These are phyloP conservation scores for Protonibea diacanthus DNA, from an alignment of 2,797 vertebrate genomes.

Conservation along the genomic window DNA sequence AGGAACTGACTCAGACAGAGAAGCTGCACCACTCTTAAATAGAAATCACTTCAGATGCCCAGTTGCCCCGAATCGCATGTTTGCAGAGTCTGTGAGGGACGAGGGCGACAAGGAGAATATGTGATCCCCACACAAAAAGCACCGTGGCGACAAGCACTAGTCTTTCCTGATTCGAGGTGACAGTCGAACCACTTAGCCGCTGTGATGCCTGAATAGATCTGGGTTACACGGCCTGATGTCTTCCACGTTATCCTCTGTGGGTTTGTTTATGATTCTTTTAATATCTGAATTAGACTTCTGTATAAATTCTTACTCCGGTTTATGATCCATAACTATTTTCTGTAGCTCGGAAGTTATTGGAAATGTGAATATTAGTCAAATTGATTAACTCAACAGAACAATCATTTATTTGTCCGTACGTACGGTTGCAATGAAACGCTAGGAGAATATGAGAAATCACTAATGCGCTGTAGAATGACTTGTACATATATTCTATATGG, in stretches of 20 bases:
- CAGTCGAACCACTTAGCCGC: constrained; percentile 69
- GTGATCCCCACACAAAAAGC: constrained; percentile 43
- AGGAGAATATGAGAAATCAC: constrained; percentile 17
- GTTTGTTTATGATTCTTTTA: constrained; percentile 49
- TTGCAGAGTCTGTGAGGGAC: constrained; percentile 10
- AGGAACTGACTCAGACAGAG: not conserved
- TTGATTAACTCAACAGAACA: constrained; percentile 27
- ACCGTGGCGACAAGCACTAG: constrained; percentile 21
- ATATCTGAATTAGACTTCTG: constrained; percentile 33
- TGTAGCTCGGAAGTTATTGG: constrained; percentile 11
- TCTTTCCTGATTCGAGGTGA: constrained; percentile 66
- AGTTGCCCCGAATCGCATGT: constrained; percentile 3
- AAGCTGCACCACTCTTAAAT: not conserved
- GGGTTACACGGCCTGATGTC: constrained; percentile 42
- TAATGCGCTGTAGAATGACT: constrained; percentile 16
- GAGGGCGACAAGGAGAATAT: constrained; percentile 35
- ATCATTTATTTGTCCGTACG: constrained; percentile 25
- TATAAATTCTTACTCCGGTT: constrained; percentile 7
- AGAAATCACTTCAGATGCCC: constrained; percentile 8
- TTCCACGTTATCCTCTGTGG: constrained; percentile 41
- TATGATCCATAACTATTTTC: not conserved
- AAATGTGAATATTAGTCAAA: constrained; percentile 31
- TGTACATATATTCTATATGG: constrained; percentile 45
- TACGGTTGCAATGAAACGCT: constrained; percentile 19
- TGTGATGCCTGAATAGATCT: constrained; percentile 56